A percentile compares a stretch with the other conserved stretches of the same genome.
Conservation (phyloP, 2,888 invertebrate genomes). For the Apantesis nais region DNA sequence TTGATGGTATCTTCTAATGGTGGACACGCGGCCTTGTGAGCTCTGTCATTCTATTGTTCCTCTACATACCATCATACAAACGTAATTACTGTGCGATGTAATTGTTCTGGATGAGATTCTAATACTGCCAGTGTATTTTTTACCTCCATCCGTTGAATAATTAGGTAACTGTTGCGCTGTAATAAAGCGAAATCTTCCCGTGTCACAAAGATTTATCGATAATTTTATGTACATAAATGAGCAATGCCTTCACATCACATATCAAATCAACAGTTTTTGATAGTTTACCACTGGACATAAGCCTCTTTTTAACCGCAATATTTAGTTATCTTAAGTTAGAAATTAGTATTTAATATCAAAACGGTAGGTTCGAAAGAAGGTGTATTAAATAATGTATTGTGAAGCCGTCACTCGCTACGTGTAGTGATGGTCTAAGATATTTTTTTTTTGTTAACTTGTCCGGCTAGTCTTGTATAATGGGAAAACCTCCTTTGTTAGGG, state of each 20-base stretch:
- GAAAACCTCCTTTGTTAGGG: no score
- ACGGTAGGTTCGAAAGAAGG: background rate
- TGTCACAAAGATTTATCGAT: background rate
- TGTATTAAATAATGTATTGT: no score
- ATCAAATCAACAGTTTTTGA: no score
- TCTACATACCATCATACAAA: slow-evolving; percentile 61
- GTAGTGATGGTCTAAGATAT: no score
- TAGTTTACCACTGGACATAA: no score
- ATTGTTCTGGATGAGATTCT: slow-evolving; percentile 42
- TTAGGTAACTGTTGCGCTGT: background rate
- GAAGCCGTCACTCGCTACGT: no score
- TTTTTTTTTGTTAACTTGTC: no score
- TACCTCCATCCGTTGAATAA: slow-evolving; percentile 2
- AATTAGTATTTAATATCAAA: background rate
- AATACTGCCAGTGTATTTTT: slow-evolving; percentile 8
- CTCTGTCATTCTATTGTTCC: slow-evolving; percentile 73
- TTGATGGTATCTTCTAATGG: slow-evolving; percentile 66
- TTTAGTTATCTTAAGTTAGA: background rate
- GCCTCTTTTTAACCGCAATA: no score
- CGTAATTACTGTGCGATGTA: slow-evolving; percentile 54
- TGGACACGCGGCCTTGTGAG: slow-evolving; percentile 58
- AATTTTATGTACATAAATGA: background rate
- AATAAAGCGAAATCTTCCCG: background rate
- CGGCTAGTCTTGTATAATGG: no score
- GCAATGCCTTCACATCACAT: no score